Evolutionary conservation across 2,113 vertebrate genomes (phyloP), one percentile per base, ranked within the genome.

Genomic region (Nothobranchius furzeri): DNA sequence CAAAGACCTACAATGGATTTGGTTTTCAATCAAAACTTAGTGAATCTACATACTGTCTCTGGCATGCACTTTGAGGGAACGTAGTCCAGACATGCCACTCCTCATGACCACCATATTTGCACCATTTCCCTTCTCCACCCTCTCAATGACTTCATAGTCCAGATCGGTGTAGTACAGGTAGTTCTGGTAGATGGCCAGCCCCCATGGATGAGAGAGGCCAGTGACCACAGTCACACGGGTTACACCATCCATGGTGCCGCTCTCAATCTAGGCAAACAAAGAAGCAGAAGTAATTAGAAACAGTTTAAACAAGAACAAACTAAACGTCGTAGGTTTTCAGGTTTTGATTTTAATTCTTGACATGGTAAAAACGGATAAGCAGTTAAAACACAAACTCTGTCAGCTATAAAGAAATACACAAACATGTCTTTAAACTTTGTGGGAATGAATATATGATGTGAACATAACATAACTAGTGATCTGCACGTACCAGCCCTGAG

Each of bases 91-190:
- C 87, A 93, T 81, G 64, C 85, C 72, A 1, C 85, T 91, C 69
- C 92, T 90, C 90, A 93, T 87, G 74, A 92, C 80, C 60, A 91
- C 87, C 90, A 90, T 90, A 25, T 89, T 88, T 53, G 83, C 79
- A 0, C 92, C 91, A 1, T 14, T 82, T 61, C 66, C 64, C 70
- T 92, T 92, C 51, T 93, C 86, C 68, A 92, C 92, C 72, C 92
- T 82, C 84, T 93, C 92, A 43, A 93, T 88, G 68, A 92, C 91
- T 78, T 93, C 88, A 9, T 80, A 90, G 89, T 93, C 90, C 65
- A 85, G 57, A 63, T 93, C 92, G 1, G 88, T 91, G 81, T 93
- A 93, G 72, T 93, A 93, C 9, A 93, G 90, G 70, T 90, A 59
- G 74, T 75, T 63, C 81, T 88, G 76, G 85, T 92, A 51, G 43